Evolutionary conservation across 2,888 invertebrate genomes (phyloP), one percentile per base, ranked within the genome.

Genomic region (Pherbina coryleti): DNA sequence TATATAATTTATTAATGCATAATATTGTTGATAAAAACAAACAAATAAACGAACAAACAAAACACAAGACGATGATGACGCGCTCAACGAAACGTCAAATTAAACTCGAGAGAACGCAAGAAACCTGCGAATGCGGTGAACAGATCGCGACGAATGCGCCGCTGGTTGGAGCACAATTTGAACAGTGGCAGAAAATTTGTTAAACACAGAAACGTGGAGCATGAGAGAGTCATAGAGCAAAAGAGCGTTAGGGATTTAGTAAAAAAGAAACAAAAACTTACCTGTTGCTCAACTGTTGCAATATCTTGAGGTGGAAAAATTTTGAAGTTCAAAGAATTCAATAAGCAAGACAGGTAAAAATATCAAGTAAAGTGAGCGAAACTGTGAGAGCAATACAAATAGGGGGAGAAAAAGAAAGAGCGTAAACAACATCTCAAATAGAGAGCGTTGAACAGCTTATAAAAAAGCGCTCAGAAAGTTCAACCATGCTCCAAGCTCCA

Each of bases 131-230:
- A 49, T 64, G 55, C 49, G 57, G 14, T 64, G 64, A 70, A 53
- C 55, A n/a, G 76, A 76, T 76, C 76, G 71, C 76, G 76, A 53
- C 71, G 71, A 76, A 76, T 71, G 71, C 9, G 14, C 17, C 14
- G 51, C 49, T 60, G 19, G 9, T 44, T 44, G 9, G 62, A 62
- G 73, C 55, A 31, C 31, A 8, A 19, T 17, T 22, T 60, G 17
- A 62, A 60, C 44, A 31, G 28, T 62, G 57, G 57, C 73, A 62
- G 14, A 17, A 53, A 53, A 71, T n/a, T 25, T 14, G 25, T 3
- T 49, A 19, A 25, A 25, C 60, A 19, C 37, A 71, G 37, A 44
- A 51, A 19, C 11, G 22, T 19, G 22, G 55, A 5, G 67, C 37
- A 19, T 11, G 19, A 37, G 44, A 37, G 22, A 7, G 8, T 14